A percentile compares a stretch with the other conserved stretches of the same genome.
These are phyloP conservation scores for Ophioderma brevispina DNA, from an alignment of 35 echinoderm and acorn worm species.

Conservation along the genomic window DNA sequence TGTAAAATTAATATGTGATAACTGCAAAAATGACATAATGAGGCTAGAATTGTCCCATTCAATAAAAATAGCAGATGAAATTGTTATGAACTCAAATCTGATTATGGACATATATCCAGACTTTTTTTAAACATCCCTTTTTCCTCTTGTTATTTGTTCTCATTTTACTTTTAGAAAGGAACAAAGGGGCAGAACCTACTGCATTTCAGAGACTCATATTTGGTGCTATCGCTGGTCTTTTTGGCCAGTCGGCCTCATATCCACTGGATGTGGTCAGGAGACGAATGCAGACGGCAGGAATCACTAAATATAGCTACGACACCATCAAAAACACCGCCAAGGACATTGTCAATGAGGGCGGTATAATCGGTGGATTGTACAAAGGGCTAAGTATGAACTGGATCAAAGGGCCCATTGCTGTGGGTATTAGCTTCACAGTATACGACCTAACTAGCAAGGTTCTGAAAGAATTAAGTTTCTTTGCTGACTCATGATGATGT, in stretches of 20 bases:
- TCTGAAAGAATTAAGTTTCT: not conserved
- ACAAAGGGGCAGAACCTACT: constrained; percentile 43
- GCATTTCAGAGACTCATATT: constrained; percentile 78
- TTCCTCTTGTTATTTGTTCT: too few relatives aligned
- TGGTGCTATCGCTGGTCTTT: constrained; percentile 90
- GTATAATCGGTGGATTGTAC: constrained; percentile 83
- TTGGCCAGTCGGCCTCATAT: constrained; percentile 92
- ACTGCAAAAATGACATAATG: too few relatives aligned
- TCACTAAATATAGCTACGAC: constrained; percentile 91
- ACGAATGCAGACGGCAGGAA: constrained; percentile 95
- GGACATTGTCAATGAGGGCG: constrained; percentile 69
- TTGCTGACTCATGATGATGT: not conserved
- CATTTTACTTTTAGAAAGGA: too few relatives aligned
- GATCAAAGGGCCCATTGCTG: constrained; percentile 96
- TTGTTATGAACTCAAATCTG: too few relatives aligned
- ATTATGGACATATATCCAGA: too few relatives aligned
- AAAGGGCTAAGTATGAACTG: constrained; percentile 99
- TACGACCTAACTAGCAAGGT: constrained; percentile 66
- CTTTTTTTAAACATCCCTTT: too few relatives aligned
- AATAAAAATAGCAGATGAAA: too few relatives aligned
- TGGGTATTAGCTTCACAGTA: constrained; percentile 94
- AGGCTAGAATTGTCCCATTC: too few relatives aligned
- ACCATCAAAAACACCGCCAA: constrained; percentile 76
- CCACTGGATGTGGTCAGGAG: constrained; percentile 90
- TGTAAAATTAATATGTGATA: too few relatives aligned